phyloP scores from a whole-genome alignment of 1,140 invertebrate genomes.

The Drosophila sucinea region DNA sequence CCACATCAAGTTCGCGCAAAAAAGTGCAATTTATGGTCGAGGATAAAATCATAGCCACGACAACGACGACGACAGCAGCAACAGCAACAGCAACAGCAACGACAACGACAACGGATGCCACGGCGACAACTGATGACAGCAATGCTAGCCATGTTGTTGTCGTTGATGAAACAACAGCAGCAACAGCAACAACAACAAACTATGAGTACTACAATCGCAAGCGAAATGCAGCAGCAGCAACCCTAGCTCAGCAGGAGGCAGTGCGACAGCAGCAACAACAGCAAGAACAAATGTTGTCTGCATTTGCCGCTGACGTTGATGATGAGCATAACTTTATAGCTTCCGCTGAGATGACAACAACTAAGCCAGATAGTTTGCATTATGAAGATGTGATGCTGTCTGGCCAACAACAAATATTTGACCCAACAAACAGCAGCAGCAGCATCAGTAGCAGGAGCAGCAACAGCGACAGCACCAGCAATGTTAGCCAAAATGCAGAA shows the following conservation, averaged over 20 bases:
- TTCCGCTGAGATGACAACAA: constrained; percentile 59
- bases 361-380: constrained; percentile 72
- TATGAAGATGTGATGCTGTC: constrained; percentile 72
- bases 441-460: constrained; percentile 15
- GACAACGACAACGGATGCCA: constrained; percentile 43
- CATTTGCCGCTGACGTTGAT: constrained; percentile 59
- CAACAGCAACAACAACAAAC: constrained; percentile 45
- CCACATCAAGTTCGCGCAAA: constrained; percentile 82
- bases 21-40: constrained; percentile 86
- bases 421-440: constrained; percentile 49
- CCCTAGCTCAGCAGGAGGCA: constrained; percentile 47
- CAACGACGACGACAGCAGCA: constrained; percentile 37
- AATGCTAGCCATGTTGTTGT: constrained; percentile 39
- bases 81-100: constrained; percentile 34
- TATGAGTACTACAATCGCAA: constrained; percentile 81
- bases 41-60: constrained; percentile 83
- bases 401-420: constrained; percentile 67
- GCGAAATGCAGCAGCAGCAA: constrained; percentile 52
- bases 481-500: constrained; percentile 32
- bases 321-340: constrained; percentile 76
- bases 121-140: constrained; percentile 71
- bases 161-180: constrained; percentile 43
- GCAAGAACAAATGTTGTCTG: constrained; percentile 36
- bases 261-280: constrained; percentile 28
- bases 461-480: constrained; percentile 28